Percentiles rank a stretch among this genome's conserved stretches.
phyloP scores from a whole-genome alignment of 2,888 invertebrate species.

The Phymatocera aterrima region DNA sequence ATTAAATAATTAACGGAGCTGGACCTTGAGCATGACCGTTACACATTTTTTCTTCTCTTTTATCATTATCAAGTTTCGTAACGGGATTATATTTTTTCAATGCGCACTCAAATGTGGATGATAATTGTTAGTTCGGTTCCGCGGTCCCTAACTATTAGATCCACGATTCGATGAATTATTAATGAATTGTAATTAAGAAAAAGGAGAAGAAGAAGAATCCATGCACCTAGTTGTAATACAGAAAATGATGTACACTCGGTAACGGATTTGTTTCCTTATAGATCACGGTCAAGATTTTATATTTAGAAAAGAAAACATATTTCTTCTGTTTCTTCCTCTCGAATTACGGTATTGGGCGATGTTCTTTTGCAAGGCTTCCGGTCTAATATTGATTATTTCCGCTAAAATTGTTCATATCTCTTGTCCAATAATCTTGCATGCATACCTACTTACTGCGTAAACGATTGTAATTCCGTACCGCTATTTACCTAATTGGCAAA shows the following conservation, averaged over 20 bases:
- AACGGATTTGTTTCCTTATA: neutral
- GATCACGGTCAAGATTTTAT: neutral
- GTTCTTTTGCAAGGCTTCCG: neutral
- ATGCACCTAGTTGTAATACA: neutral
- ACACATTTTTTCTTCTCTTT: too few species aligned
- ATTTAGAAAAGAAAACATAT: neutral
- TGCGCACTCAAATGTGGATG: neutral
- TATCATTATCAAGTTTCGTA: neutral
- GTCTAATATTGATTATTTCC: neutral
- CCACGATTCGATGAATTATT: constrained; percentile 2
- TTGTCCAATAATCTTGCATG: neutral
- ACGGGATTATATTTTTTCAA: neutral
- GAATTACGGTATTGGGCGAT: too few species aligned
- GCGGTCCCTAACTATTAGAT: constrained; percentile 11
- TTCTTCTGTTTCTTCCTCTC: neutral
- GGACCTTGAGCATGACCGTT: too few species aligned
- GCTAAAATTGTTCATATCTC: neutral
- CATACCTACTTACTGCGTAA: too few species aligned
- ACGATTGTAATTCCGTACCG: neutral
- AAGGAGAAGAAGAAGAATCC: too few species aligned
- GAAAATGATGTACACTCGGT: neutral
- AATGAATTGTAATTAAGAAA: constrained; percentile 21
- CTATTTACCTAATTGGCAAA: neutral
- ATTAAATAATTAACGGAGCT: too few species aligned
- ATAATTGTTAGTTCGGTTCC: constrained; percentile 19